Evolutionary conservation across 2,797 vertebrate species (phyloP), one percentile per base, ranked within the genome.

Genomic region (Poeciliopsis gracilis): DNA sequence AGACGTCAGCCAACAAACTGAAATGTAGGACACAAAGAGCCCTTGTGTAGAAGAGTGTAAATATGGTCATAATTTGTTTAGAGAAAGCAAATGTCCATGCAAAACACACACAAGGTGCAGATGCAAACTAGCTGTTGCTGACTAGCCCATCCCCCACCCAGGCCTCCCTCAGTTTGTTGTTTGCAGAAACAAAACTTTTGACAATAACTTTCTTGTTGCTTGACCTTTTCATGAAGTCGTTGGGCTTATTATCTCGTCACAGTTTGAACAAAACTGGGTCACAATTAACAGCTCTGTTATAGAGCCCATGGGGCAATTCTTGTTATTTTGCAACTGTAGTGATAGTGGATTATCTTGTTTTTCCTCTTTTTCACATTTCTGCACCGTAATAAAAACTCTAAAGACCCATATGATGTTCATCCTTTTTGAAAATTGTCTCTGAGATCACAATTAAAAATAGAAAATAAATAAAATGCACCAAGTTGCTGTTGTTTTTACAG

Each of bases 181-280:
- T 41, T 79, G 77, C 73, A 78, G 33, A 76, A 71, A 43, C 76
- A 76, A 75, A 69, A 46, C 46, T 49, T 49, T 43, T 82, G 74
- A 82, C 74, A 85, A 82, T 79, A 74, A 74, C 78, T 76, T 90
- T 86, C 76, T 86, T 92, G 84, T 92, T 81, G 78, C 76, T 61
- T 85, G 83, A 89, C 87, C 86, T 89, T 86, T 83, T 87, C 82
- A 75, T 76, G 79, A 84, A 84, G 77, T 80, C 77, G 57, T 63
- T 77, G 82, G 74, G 80, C 75, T 82, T 20, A 78, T 80, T 82
- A 76, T 36, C 82, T 77, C 70, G 70, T 36, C 77, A 73, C 51
- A 23, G 73, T 55, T 30, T 28, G 73, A 13, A 12, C 45, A 46
- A 76, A 93, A 87, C 74, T 86, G 82, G 90, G 86, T 91, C 91